Evolutionary conservation across 1,140 invertebrate species (phyloP).

Genomic region (Drosophila novamexicana): DNA sequence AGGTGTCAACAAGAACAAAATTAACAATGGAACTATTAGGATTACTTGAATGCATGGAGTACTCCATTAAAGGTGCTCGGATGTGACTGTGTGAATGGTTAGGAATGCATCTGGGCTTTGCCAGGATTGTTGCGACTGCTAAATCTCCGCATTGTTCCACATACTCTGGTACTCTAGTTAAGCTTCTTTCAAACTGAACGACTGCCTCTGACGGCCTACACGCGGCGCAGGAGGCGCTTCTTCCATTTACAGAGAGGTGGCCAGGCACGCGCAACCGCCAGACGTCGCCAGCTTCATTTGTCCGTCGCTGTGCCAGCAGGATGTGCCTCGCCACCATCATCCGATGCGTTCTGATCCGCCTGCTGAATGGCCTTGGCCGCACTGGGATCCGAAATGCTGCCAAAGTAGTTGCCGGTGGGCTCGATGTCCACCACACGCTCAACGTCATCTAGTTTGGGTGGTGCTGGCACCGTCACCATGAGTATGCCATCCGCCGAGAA

Average conservation of each 20-base stretch:
- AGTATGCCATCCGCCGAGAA: conserved; percentile 79
- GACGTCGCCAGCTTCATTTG: conserved; percentile 76
- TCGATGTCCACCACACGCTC: conserved; percentile 78
- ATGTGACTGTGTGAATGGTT: conserved; percentile 5
- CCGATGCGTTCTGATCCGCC: conserved; percentile 19
- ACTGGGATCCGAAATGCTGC: conserved; percentile 68
- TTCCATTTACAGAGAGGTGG: conserved; percentile 35
- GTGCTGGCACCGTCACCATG: conserved; percentile 79
- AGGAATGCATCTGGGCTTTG: conserved; percentile 10
- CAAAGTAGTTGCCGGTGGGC: conserved; percentile 76
- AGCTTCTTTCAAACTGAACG: conserved; percentile 45
- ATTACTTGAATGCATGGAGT: conserved; percentile 15
- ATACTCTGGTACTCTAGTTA: conserved; percentile 6
- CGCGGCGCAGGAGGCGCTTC: conserved; percentile 45
- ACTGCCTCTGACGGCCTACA: conserved; percentile 70
- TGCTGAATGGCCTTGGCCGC: conserved; percentile 72
- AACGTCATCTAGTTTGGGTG: conserved; percentile 78
- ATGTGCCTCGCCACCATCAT: conserved; percentile 53
- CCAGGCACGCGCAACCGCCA: conserved; percentile 62
- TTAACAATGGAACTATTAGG: conserved; percentile 55
- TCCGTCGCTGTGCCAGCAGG: conserved; percentile 68
- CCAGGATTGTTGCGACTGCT: conserved; percentile 4
- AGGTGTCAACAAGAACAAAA: conserved; percentile 60
- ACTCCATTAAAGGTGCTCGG: conserved; percentile 33
- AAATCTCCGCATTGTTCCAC: background rate